Evolutionary conservation across 2,888 invertebrate species (phyloP), one percentile per base, ranked within the genome.

Genomic region (Diploptera punctata): DNA sequence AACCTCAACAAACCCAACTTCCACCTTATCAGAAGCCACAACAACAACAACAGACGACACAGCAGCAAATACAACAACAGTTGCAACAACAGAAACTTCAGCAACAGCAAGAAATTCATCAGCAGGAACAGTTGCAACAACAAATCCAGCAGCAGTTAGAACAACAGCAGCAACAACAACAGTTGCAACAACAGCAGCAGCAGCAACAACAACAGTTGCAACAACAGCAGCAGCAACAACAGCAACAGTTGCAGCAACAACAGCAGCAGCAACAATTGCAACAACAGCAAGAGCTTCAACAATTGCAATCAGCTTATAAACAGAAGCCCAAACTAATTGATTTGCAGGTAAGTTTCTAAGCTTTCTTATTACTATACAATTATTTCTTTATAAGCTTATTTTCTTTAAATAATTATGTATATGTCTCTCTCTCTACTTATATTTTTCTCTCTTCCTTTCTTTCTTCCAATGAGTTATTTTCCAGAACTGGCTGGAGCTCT

Each of bases 401-500:
- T 33, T 7, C 5, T 33, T 10, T 33, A 10, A 7, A 33, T 33
- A 33, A 7, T 33, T 33, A 5, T 33, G 18, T 2, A 19, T 52
- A 9, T 4, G 7, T 52, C 21, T 52, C 18, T 13, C 21, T 52
- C 52, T 5, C 21, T 19, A 3, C 3, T 52, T 19, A 3, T 52
- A 4, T 52, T 21, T 18, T 19, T 21, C 3, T 19, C 18, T 19
- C 18, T 21, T 10, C 21, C 21, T 52, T 13, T 52, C 52, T 52
- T 18, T 18, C 19, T 21, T 19, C 52, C 10, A 19, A 9, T 52
- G 52, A 19, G n/a, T 18, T 18, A 7, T 13, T 19, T 52, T 21
- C 52, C 21, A 52, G 52, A 52, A 52, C 52, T 52, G 52, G 52
- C 52, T 52, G 52, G 52, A 52, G 18, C 21, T 19, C 52, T 52